A percentile compares a stretch with the other conserved stretches of the same genome.
phyloP scores from a whole-genome alignment of 2,888 invertebrate species.

The Diarsia rubi region DNA sequence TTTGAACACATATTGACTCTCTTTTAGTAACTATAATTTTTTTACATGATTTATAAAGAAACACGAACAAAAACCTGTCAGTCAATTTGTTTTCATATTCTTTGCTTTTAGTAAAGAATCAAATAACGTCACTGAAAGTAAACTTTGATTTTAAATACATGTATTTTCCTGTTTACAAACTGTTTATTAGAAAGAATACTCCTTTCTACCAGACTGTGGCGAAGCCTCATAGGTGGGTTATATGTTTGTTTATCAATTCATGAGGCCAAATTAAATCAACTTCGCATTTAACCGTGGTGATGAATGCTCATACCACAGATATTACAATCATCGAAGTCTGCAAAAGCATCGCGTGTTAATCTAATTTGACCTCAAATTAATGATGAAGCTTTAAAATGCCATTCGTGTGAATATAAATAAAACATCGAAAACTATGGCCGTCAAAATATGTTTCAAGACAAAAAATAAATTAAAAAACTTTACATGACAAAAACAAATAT shows the following conservation, averaged over 20 bases:
- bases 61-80: neutral
- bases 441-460: neutral
- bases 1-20: neutral
- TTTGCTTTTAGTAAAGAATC: neutral
- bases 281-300: neutral
- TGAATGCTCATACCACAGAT: neutral
- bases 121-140: neutral
- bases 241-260: neutral
- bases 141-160: neutral
- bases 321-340: no score
- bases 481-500: no score
- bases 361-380: neutral
- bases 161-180: neutral
- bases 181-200: constrained; percentile 34
- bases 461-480: no score
- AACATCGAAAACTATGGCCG: neutral
- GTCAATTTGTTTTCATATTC: no score
- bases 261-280: neutral
- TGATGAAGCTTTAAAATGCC: neutral
- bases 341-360: neutral
- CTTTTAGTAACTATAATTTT: neutral
- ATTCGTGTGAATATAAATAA: constrained; percentile 3
- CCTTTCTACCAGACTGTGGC: neutral
- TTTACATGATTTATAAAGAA: neutral
- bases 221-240: neutral